phyloP scores from a whole-genome alignment of 2,888 invertebrate genomes.

The Orthosia gothica region DNA sequence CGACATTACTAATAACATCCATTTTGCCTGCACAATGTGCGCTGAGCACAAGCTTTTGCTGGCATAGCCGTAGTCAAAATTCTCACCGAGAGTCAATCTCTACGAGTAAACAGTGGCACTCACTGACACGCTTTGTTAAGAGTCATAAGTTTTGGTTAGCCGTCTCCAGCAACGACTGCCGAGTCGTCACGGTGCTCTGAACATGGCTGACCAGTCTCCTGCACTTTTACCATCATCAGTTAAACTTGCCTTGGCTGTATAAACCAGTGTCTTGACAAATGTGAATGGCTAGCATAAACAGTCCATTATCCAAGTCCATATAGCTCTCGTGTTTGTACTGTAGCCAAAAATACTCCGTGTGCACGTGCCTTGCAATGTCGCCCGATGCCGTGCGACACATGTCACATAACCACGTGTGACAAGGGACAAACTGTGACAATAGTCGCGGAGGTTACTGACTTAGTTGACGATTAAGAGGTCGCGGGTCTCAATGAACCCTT shows the following conservation, averaged over 20 bases:
- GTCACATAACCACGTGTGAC: conserved; percentile 16
- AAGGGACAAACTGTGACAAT: conserved; percentile 37
- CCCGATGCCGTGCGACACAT: conserved; percentile 28
- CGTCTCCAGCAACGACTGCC: too few species aligned
- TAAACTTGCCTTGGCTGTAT: neutral
- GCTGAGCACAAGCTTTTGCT: too few species aligned
- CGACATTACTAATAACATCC: too few species aligned
- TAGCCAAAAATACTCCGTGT: conserved; percentile 23
- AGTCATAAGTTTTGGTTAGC: too few species aligned
- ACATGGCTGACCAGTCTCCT: too few species aligned
- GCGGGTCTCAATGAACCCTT: conserved; percentile 30
- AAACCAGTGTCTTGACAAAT: conserved; percentile 23
- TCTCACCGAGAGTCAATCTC: too few species aligned
- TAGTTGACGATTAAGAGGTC: conserved; percentile 20
- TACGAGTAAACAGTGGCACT: too few species aligned
- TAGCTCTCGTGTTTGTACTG: conserved; percentile 3
- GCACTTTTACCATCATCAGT: neutral
- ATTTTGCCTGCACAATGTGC: too few species aligned
- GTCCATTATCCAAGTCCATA: neutral
- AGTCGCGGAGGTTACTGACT: conserved; percentile 10
- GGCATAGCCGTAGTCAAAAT: too few species aligned
- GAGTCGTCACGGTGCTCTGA: too few species aligned
- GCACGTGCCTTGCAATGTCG: conserved; percentile 24
- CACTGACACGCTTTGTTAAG: too few species aligned
- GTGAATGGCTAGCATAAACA: conserved; percentile 28